Conservation (phyloP, 2,888 invertebrate genomes). For the Oxyscelio sp. region DNA sequence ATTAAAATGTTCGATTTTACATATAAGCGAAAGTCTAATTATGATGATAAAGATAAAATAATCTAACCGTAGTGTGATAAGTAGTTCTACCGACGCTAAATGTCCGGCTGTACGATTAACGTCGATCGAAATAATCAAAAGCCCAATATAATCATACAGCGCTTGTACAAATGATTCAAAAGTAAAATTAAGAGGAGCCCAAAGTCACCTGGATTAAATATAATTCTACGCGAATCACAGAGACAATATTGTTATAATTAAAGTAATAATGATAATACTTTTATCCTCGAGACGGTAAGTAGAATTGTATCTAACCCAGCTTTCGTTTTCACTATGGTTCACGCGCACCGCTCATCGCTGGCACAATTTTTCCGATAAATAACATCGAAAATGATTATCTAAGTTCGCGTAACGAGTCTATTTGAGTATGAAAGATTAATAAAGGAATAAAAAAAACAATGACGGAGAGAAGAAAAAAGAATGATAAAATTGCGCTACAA, state of each 20-base stretch:
- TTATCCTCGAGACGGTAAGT: constrained; percentile 48
- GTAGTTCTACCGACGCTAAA: constrained; percentile 67
- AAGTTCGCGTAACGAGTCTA: constrained; percentile 65
- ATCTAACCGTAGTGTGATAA: constrained; percentile 68
- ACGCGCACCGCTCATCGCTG: constrained; percentile 46
- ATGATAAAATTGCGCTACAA: constrained; percentile 40
- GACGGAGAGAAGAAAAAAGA: neutral
- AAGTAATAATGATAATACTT: constrained; percentile 32
- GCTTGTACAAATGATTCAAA: constrained; percentile 66
- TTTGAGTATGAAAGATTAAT: constrained; percentile 64
- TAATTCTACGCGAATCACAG: constrained; percentile 70
- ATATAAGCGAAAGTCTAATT: no score
- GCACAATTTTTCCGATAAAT: constrained; percentile 60
- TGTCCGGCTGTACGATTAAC: constrained; percentile 66
- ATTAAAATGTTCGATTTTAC: no score
- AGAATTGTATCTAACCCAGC: constrained; percentile 70
- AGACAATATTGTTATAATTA: constrained; percentile 71
- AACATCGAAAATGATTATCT: constrained; percentile 65
- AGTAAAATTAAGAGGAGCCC: constrained; percentile 33
- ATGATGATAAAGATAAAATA: constrained; percentile 40
- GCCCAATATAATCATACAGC: constrained; percentile 53
- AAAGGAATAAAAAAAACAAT: constrained; percentile 1
- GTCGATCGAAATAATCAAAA: constrained; percentile 60
- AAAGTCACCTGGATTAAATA: constrained; percentile 64
- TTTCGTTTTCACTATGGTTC: constrained; percentile 45